phyloP scores from a whole-genome alignment of 2,113 vertebrate species.

The Alligator sinensis region DNA sequence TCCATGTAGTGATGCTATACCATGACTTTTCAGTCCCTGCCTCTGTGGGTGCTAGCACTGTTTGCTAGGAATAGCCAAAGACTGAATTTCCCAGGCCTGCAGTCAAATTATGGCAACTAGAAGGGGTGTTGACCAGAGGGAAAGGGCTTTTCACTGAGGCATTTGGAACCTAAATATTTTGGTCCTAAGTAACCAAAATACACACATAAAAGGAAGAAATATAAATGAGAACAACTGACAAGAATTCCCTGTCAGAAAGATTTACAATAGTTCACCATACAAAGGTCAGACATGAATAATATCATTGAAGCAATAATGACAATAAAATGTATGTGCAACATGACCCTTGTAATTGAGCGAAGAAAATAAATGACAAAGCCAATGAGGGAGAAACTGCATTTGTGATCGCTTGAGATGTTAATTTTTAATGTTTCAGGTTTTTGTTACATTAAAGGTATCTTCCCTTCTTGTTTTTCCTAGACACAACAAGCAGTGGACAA shows the following conservation, averaged over 20 bases:
- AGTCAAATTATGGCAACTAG: rapidly evolving
- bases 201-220: neutral
- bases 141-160: neutral
- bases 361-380: constrained; percentile 34
- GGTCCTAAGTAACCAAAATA: neutral
- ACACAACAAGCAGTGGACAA: neutral
- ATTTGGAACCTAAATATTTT: neutral
- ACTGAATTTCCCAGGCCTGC: rapidly evolving
- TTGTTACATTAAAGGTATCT: constrained; percentile 15
- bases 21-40: rapidly evolving
- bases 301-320: constrained; percentile 5
- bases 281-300: constrained; percentile 35
- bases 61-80: neutral
- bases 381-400: constrained; percentile 26
- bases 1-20: rapidly evolving
- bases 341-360: constrained; percentile 41
- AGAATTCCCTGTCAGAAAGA: constrained; percentile 28
- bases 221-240: neutral
- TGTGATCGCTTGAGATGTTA: neutral
- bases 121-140: too few relatives aligned
- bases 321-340: neutral
- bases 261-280: neutral
- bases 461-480: neutral
- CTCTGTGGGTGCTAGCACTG: neutral
- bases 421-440: constrained; percentile 42